A percentile compares a stretch with the other conserved stretches of the same genome.
Evolutionary conservation across 2,113 vertebrate species (phyloP).

Genomic region (Laterallus jamaicensis): DNA sequence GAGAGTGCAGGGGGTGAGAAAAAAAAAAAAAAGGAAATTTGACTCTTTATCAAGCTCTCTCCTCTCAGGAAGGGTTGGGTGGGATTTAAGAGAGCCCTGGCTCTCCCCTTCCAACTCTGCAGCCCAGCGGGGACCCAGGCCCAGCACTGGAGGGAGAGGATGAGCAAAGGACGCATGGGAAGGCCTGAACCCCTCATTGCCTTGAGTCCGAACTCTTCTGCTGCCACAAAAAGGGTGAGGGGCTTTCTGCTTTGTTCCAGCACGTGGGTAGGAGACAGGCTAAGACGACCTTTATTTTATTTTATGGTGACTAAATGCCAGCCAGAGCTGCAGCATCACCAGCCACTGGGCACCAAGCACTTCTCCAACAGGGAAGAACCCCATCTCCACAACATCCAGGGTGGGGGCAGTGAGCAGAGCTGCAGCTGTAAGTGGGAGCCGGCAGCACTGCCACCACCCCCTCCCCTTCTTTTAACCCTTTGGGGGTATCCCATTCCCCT

Average conservation of each 20-base stretch:
- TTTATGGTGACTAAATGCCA: fast-evolving
- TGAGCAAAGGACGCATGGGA: fast-evolving
- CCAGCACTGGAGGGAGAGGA: neutral
- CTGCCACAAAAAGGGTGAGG: neutral
- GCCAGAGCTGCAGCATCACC: neutral
- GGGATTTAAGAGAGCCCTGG: neutral
- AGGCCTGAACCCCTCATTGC: neutral
- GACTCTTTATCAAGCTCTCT: neutral
- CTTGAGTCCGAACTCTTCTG: neutral
- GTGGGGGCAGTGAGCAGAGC: neutral
- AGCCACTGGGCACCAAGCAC: fast-evolving
- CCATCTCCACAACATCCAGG: neutral
- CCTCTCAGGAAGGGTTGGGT: neutral
- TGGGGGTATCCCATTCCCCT: neutral
- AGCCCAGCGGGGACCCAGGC: neutral
- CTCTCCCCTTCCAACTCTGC: neutral
- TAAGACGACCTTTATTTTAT: neutral
- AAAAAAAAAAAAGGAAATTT: neutral
- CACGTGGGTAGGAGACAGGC: fast-evolving
- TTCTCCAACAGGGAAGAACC: neutral
- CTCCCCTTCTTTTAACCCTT: too few species aligned
- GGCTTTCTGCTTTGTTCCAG: neutral
- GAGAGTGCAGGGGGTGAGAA: too few species aligned
- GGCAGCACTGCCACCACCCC: neutral
- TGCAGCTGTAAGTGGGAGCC: neutral